Evolutionary conservation across 2,113 vertebrate genomes (phyloP).

Genomic region (Sterrhoptilus dennistouni): DNA sequence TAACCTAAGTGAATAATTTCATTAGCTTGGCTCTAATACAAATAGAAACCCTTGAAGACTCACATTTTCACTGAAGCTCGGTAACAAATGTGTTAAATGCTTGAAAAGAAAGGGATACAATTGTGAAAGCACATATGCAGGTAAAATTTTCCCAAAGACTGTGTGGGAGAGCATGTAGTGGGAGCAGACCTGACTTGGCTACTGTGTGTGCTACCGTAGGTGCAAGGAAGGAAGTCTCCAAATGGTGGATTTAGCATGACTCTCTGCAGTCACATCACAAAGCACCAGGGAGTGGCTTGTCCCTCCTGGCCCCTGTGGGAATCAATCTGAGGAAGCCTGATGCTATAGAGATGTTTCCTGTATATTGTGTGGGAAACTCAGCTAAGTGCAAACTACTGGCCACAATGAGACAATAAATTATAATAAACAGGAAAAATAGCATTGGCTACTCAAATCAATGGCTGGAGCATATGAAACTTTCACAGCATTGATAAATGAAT

Average conservation of each 20-base stretch:
- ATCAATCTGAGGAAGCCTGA: slow-evolving; percentile 84
- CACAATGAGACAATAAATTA: slow-evolving; percentile 88
- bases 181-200: slow-evolving; percentile 55
- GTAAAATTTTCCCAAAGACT: slow-evolving; percentile 63
- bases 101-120: slow-evolving; percentile 58
- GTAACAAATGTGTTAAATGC: slow-evolving; percentile 54
- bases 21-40: slow-evolving; percentile 36
- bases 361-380: slow-evolving; percentile 81
- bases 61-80: slow-evolving; percentile 25
- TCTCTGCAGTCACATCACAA: slow-evolving; percentile 72
- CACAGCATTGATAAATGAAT: slow-evolving; percentile 75
- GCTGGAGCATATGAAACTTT: slow-evolving; percentile 70
- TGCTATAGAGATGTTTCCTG: slow-evolving; percentile 82
- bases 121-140: slow-evolving; percentile 14
- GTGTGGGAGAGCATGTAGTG: neutral
- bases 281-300: slow-evolving; percentile 69
- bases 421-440: slow-evolving; percentile 87
- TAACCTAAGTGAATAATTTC: neutral
- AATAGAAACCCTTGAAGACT: slow-evolving; percentile 19
- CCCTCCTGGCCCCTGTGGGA: slow-evolving; percentile 73
- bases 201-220: neutral
- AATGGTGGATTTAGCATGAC: slow-evolving; percentile 49
- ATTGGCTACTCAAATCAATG: slow-evolving; percentile 79
- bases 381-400: slow-evolving; percentile 73
- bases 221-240: slow-evolving; percentile 80